Evolutionary conservation across 2,113 vertebrate species (phyloP), one percentile per base, ranked within the genome.

Genomic region (Chlorocebus sabaeus): DNA sequence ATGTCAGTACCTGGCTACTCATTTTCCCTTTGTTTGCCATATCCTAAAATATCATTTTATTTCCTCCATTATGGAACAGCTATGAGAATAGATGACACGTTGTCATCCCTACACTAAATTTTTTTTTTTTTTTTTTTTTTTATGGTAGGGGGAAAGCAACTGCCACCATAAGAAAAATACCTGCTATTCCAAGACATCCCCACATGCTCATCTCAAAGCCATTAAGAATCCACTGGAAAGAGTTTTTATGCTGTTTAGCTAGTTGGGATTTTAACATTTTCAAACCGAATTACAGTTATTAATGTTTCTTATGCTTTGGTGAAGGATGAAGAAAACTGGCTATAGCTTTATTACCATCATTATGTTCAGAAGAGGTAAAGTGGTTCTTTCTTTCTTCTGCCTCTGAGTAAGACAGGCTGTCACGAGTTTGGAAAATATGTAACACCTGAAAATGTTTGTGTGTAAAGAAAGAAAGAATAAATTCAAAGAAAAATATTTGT

Each of bases 41-140:
- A 32, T 96, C 57, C 68, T 84, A 57, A 78, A 95, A 79, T 50
- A 55, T 35, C 1, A 0, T 88, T 76, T 0, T 43, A 38, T 93
- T 96, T 82, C 16, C 7, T 89, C 73, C 5, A 95, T 98, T 94
- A 52, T 90, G 55, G 94, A 93, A 93, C 50, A 82, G 50, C 84
- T 67, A 32, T 92, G 68, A 55, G 87, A 79, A 17, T 75, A 73
- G 25, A 27, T n/a, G 97, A 38, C 13, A 8, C 45, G 17, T 25
- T 92, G 12, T 82, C 61, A 83, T 91, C 10, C 61, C 5, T 52
- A 64, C 48, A 30, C 43, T 79, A 38, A 61, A 20, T n/a, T n/a
- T n/a, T n/a, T n/a, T n/a, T 55, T 27, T 14, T 76, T 89, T 76
- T 90, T 43, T 59, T 27, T 14, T 76, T 89, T 76, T 90, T 43